Percentiles rank a stretch among this genome's conserved stretches.
Conservation (phyloP, 1,140 invertebrate genomes). For the Eulimnadia texana region DNA sequence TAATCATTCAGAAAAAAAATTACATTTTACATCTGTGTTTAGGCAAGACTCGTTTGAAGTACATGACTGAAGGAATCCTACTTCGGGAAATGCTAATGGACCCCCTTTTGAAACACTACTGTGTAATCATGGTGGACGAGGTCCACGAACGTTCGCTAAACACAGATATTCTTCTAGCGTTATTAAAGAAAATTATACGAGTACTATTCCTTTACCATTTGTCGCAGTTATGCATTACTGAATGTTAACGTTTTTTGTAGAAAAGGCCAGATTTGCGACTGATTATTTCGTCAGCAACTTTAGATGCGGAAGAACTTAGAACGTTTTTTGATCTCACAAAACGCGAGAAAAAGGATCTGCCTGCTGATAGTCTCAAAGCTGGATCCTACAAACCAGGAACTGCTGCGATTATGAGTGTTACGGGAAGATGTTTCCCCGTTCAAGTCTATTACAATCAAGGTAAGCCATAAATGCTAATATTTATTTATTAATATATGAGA, state of each 20-base stretch:
- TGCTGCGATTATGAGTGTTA: conserved; percentile 67
- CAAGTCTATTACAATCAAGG: conserved; percentile 67
- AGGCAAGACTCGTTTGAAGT: conserved; percentile 39
- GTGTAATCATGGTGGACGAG: conserved; percentile 87
- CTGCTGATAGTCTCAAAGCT: conserved; percentile 16
- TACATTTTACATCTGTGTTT: conserved; percentile 1
- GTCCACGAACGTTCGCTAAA: conserved; percentile 86
- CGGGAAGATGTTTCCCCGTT: conserved; percentile 78
- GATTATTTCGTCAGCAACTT: conserved; percentile 86
- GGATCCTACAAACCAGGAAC: conserved; percentile 28
- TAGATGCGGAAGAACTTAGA: conserved; percentile 73
- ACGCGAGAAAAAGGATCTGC: conserved; percentile 27
- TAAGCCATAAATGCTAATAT: conserved; percentile 27
- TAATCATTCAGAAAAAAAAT: neutral
- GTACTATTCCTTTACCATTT: conserved; percentile 29
- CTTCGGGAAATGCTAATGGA: conserved; percentile 88
- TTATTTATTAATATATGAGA: conserved; percentile 13
- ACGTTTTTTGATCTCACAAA: conserved; percentile 70
- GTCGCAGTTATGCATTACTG: neutral
- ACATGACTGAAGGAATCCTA: conserved; percentile 90
- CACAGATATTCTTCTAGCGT: conserved; percentile 85
- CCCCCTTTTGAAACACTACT: conserved; percentile 76
- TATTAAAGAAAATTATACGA: conserved; percentile 81
- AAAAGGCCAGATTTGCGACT: conserved; percentile 71
- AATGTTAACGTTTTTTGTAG: conserved; percentile 31